Evolutionary conservation across 2,113 vertebrate genomes (phyloP).

Genomic region (Anolis carolinensis): DNA sequence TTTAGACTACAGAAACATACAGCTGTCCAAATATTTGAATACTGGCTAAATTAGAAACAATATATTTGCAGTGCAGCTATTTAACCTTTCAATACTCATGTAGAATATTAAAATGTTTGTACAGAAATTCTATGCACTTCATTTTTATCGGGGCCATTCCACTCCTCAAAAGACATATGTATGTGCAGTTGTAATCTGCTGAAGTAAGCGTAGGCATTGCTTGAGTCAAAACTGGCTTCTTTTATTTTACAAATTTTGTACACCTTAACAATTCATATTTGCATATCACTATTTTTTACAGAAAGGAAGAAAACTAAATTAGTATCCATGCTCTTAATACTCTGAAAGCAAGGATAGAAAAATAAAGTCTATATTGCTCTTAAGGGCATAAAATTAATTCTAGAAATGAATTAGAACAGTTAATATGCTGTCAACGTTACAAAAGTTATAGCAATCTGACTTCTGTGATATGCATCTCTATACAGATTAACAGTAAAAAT

Average conservation of each 20-base stretch:
- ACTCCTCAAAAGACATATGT: background rate
- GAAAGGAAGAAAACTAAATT: background rate
- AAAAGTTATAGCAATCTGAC: background rate
- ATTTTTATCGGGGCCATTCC: background rate
- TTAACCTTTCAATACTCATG: background rate
- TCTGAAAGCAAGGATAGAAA: conserved; percentile 11
- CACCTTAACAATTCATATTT: rapidly evolving
- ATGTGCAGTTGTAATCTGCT: background rate
- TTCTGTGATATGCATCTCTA: conserved; percentile 10
- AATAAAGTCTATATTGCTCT: conserved; percentile 6
- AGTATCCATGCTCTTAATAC: background rate
- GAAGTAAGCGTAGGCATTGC: background rate
- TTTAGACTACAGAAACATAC: background rate
- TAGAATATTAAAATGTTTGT: background rate
- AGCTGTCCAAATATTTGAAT: background rate
- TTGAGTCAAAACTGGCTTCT: background rate
- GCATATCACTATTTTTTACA: background rate
- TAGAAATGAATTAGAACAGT: conserved; percentile 10
- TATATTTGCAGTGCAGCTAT: background rate
- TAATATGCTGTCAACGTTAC: conserved; percentile 43
- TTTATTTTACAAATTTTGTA: background rate
- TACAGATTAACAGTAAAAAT: conserved; percentile 48
- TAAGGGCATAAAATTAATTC: conserved; percentile 39
- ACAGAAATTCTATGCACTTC: background rate
- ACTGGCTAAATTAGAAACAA: background rate